A percentile compares a stretch with the other conserved stretches of the same genome.
Evolutionary conservation across 2,888 invertebrate species (phyloP).

Genomic region (Blomia tropicalis): DNA sequence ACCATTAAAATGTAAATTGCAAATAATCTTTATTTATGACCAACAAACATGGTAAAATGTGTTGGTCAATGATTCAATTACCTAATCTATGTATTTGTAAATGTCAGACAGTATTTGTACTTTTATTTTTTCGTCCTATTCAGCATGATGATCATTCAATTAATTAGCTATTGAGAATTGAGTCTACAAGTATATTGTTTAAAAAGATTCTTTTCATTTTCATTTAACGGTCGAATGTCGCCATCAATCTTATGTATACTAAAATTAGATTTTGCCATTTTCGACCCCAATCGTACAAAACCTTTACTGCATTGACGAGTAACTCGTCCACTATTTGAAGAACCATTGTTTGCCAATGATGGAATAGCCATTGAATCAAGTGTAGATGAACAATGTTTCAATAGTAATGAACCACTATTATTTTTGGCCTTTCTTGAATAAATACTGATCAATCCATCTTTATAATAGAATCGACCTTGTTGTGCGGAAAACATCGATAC

Average conservation of each 20-base stretch:
- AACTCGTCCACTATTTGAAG: background rate
- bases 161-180: background rate
- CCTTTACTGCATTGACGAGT: background rate
- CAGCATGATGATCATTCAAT: too few species aligned
- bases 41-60: too few species aligned
- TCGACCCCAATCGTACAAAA: background rate
- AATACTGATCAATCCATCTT: background rate
- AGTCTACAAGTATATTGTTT: background rate
- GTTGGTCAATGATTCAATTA: too few species aligned
- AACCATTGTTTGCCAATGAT: too few species aligned
- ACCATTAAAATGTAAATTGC: too few species aligned
- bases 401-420: background rate
- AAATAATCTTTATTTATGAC: too few species aligned
- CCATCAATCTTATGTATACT: background rate
- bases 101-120: too few species aligned
- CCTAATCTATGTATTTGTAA: too few species aligned
- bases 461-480: background rate
- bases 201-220: background rate
- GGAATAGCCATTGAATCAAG: background rate
- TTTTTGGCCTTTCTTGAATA: background rate
- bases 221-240: constrained; percentile 6
- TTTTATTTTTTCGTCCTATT: too few species aligned
- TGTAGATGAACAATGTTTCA: background rate
- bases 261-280: background rate
- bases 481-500: background rate